Percentiles rank a stretch among this genome's conserved stretches.
phyloP scores from a whole-genome alignment of 2,888 invertebrate genomes.

The Himalopsyche tibetana region DNA sequence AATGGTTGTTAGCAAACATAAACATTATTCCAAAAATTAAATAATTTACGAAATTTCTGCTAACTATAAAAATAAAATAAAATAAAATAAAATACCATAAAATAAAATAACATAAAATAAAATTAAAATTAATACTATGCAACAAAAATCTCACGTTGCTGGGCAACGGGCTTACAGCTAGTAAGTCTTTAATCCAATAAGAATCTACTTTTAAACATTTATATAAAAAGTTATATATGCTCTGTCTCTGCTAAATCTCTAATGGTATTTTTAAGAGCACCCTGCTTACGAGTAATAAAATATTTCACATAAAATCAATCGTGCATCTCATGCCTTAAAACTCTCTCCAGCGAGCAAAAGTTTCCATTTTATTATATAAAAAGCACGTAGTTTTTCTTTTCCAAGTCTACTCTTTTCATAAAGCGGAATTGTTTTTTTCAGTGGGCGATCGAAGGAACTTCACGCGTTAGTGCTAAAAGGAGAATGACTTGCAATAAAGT shows the following conservation, averaged over 20 bases:
- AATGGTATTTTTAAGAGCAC: neutral
- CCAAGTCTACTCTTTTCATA: neutral
- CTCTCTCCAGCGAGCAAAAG: neutral
- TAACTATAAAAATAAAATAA: too few species aligned
- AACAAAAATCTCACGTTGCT: too few species aligned
- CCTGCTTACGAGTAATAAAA: slow-evolving; percentile 12
- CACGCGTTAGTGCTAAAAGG: neutral
- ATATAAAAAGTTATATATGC: too few species aligned
- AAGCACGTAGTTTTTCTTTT: neutral
- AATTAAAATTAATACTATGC: too few species aligned
- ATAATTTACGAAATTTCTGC: too few species aligned
- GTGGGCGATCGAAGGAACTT: slow-evolving; percentile 1
- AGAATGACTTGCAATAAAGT: slow-evolving; percentile 31
- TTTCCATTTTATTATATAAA: slow-evolving; percentile 43
- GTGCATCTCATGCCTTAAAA: slow-evolving; percentile 4
- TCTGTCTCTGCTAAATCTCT: neutral
- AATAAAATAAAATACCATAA: too few species aligned
- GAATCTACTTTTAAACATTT: too few species aligned
- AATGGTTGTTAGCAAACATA: too few species aligned
- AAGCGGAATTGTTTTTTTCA: slow-evolving; percentile 16
- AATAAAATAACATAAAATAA: too few species aligned
- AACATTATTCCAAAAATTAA: too few species aligned
- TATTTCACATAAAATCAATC: neutral
- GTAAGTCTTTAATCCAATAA: too few species aligned
- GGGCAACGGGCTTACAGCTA: too few species aligned